Conservation (phyloP, 2,113 vertebrate species). For the Malurus alboscapulatus region DNA sequence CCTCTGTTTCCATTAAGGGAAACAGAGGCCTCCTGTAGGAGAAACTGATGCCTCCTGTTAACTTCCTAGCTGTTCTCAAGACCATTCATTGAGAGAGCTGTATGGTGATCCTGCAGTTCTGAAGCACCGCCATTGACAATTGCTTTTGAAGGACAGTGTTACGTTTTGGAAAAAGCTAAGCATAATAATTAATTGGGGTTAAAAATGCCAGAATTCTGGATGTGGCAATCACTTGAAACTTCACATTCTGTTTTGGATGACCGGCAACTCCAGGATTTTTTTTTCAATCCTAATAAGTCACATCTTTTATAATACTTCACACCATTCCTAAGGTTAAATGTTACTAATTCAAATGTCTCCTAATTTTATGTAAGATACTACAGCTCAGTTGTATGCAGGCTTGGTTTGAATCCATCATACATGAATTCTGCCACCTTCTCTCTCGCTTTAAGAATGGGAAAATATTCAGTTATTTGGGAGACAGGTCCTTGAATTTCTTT, state of each 20-base stretch:
- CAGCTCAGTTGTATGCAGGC: neutral
- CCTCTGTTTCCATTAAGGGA: neutral
- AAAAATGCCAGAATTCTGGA: neutral
- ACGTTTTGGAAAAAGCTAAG: neutral
- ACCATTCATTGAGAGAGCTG: neutral
- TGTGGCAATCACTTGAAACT: neutral
- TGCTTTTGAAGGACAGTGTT: neutral
- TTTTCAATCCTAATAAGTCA: fast-evolving
- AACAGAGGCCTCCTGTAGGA: neutral
- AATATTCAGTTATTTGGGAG: neutral
- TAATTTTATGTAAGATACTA: neutral
- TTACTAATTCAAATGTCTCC: neutral
- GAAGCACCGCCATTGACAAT: neutral
- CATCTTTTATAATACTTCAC: neutral
- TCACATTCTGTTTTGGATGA: neutral
- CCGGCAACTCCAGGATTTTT: neutral
- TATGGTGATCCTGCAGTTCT: neutral
- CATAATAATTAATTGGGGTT: neutral
- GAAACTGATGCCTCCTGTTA: neutral
- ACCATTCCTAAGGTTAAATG: neutral
- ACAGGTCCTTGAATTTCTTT: neutral
- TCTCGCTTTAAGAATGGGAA: neutral
- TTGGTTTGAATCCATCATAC: neutral
- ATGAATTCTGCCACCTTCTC: neutral
- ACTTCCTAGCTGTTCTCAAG: neutral